A percentile compares a stretch with the other conserved stretches of the same genome.
Evolutionary conservation across 2,888 invertebrate species (phyloP).

Genomic region (Coleophora deauratella): DNA sequence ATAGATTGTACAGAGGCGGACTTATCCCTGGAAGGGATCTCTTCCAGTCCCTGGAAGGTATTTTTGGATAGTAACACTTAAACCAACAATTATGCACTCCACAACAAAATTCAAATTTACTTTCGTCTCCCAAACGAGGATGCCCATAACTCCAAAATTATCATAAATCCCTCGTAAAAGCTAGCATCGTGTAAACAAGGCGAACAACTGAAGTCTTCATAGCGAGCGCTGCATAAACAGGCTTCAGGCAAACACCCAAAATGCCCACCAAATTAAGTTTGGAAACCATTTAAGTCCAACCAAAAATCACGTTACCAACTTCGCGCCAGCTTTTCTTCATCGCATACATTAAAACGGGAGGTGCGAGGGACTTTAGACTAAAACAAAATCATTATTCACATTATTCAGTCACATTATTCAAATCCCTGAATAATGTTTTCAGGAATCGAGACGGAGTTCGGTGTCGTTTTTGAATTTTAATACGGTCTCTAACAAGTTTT

Average conservation of each 20-base stretch:
- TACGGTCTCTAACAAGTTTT: constrained; percentile 71
- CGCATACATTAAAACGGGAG: constrained; percentile 61
- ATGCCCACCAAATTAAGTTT: constrained; percentile 58
- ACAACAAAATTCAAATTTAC: too few species aligned
- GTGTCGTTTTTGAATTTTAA: constrained; percentile 74
- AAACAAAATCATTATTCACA: constrained; percentile 73
- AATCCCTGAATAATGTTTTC: constrained; percentile 72
- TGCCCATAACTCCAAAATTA: too few species aligned
- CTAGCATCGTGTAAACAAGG: background rate
- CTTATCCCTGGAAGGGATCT: too few species aligned
- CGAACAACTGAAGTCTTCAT: constrained; percentile 3
- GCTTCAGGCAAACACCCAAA: constrained; percentile 30
- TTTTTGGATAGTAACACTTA: too few species aligned
- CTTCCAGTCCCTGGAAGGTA: too few species aligned
- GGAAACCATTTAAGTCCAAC: constrained; percentile 63
- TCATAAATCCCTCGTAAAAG: too few species aligned
- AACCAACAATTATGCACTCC: too few species aligned
- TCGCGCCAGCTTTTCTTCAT: constrained; percentile 39
- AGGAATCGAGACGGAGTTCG: constrained; percentile 63
- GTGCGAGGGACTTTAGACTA: constrained; percentile 55
- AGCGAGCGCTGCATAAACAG: constrained; percentile 33
- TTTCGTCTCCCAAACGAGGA: too few species aligned
- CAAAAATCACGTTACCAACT: constrained; percentile 68
- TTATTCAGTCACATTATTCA: constrained; percentile 75
- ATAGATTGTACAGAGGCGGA: too few species aligned